Evolutionary conservation across 2,113 vertebrate genomes (phyloP).

Genomic region (Pongo pygmaeus): DNA sequence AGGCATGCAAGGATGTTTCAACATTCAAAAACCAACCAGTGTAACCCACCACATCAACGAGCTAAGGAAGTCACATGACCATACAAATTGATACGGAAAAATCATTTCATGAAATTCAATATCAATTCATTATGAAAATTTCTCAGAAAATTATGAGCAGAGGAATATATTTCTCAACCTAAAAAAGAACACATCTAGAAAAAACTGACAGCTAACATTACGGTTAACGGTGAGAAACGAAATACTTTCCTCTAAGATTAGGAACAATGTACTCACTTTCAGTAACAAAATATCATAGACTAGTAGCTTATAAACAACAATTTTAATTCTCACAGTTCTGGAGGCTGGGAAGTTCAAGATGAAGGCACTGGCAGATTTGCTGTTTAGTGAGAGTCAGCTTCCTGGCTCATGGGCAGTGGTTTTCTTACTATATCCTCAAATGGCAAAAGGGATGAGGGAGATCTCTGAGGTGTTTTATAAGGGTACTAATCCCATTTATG

Average conservation of each 20-base stretch:
- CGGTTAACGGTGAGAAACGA: background rate
- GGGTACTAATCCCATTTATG: background rate
- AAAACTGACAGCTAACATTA: background rate
- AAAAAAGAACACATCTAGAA: background rate
- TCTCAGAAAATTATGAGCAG: background rate
- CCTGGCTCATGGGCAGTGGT: background rate
- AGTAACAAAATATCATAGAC: background rate
- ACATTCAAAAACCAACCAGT: background rate
- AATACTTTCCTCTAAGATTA: background rate
- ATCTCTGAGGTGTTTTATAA: background rate
- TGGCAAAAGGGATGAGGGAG: background rate
- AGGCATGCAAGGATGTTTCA: background rate
- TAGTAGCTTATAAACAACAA: background rate
- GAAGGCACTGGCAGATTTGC: background rate
- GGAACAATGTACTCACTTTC: background rate
- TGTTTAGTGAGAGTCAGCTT: background rate
- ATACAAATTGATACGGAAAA: background rate
- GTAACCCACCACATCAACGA: background rate
- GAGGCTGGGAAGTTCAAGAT: background rate
- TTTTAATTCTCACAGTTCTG: background rate
- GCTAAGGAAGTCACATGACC: background rate
- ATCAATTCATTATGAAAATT: background rate
- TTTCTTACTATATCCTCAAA: background rate
- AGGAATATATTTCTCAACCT: background rate
- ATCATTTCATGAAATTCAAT: background rate